Evolutionary conservation across 1,140 invertebrate genomes (phyloP), one percentile per base, ranked within the genome.

Genomic region (Scaptomyza graminum): DNA sequence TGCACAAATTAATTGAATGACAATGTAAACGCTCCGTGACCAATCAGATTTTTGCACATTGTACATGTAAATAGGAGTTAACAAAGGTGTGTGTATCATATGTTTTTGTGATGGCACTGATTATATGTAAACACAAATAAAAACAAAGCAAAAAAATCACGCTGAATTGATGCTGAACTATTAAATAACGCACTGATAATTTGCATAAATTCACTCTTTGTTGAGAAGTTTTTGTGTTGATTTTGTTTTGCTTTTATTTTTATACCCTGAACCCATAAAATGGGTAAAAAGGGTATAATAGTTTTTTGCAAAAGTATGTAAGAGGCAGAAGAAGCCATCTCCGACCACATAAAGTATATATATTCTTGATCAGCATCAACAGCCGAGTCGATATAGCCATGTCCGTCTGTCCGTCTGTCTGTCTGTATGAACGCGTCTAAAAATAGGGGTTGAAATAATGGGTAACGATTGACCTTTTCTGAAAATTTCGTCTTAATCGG

Each of bases 171-270:
- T 70, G 16, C 34, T 57, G 44, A 39, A 56, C 65, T 63, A 74
- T 60, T 51, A 52, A 66, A 75, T 72, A 67, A 69, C 73, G 71
- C 67, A 49, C 62, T 63, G 41, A 72, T 87, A 71, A 88, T 85
- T 85, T 78, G 61, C 83, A 85, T 85, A 85, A 87, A 82, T 82
- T 63, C 67, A 56, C 54, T 54, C 28, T 13, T 49, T 22, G 18
- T 50, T 77, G 16, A 8, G 62, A 63, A 74, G 28, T 34, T 50
- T 72, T 62, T 61, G 55, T 49, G 9, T n/a, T 34, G 18, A 22
- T 3, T 52, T 16, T 70, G 12, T 73, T 39, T 61, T 55, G 28
- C 6, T 28, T 5, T 28, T 64, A 8, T 18, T n/a, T n/a, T n/a
- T n/a, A n/a, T n/a, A n/a, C n/a, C n/a, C n/a, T n/a, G n/a, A n/a